Percentiles rank a stretch among this genome's conserved stretches.
Conservation (phyloP, 2,888 invertebrate species). For the Resseliella maxima region DNA sequence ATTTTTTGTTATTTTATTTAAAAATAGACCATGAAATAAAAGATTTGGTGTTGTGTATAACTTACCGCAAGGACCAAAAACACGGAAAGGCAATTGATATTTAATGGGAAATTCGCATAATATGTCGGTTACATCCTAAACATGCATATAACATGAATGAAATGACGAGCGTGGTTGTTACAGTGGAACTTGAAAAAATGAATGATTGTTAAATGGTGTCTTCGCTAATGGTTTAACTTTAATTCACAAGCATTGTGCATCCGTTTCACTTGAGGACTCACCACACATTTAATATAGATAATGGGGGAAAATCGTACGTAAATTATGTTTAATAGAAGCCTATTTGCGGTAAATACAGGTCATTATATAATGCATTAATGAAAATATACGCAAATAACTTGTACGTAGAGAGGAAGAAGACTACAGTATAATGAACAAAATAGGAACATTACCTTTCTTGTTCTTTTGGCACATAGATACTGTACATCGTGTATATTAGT, state of each 20-base stretch:
- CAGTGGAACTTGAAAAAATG: background rate
- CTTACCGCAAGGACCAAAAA: slow-evolving; percentile 42
- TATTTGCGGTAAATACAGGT: slow-evolving; percentile 48
- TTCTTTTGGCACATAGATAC: background rate
- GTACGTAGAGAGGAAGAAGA: background rate
- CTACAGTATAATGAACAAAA: background rate
- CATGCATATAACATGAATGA: slow-evolving; percentile 59
- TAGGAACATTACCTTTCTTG: background rate
- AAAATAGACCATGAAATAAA: slow-evolving; percentile 5
- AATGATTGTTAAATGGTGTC: slow-evolving; percentile 20
- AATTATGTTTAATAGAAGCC: slow-evolving; percentile 26
- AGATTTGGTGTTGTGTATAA: slow-evolving; percentile 8
- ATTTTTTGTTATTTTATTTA: no score
- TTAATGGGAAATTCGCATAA: slow-evolving; percentile 24
- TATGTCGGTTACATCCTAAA: slow-evolving; percentile 49
- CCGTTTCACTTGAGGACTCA: background rate
- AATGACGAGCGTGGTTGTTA: background rate
- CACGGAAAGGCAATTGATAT: slow-evolving; percentile 31
- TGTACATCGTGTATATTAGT: background rate
- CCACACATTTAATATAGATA: slow-evolving; percentile 9
- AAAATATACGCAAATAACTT: background rate
- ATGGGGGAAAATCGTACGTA: background rate
- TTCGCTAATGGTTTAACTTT: slow-evolving; percentile 25
- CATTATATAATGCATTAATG: background rate
- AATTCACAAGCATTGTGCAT: slow-evolving; percentile 17